A percentile compares a stretch with the other conserved stretches of the same genome.
phyloP scores from a whole-genome alignment of 2,888 invertebrate genomes.

The Patella depressa region DNA sequence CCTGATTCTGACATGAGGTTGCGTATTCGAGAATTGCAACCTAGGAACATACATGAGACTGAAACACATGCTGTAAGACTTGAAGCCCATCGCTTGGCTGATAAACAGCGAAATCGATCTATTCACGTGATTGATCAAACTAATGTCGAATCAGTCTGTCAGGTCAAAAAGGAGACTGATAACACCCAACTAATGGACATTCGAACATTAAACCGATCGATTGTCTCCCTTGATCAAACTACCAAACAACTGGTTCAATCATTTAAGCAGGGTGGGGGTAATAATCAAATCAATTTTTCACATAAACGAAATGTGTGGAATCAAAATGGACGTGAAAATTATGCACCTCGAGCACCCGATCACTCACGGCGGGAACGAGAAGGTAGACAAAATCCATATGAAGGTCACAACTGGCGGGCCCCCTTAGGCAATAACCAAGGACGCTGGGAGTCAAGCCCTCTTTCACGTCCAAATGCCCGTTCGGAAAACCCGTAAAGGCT shows the following conservation, averaged over 20 bases:
- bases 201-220: background rate
- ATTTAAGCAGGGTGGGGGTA: background rate
- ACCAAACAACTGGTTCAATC: background rate
- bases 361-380: no score
- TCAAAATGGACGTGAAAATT: no score
- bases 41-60: background rate
- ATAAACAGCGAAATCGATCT: background rate
- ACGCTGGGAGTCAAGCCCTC: background rate
- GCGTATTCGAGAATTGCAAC: background rate
- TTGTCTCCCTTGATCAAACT: background rate
- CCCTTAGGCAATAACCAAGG: background rate
- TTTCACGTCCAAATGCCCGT: background rate
- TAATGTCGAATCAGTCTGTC: background rate
- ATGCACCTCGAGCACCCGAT: no score
- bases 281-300: no score
- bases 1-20: background rate
- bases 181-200: background rate
- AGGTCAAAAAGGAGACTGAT: background rate
- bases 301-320: no score
- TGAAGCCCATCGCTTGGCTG: background rate
- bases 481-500: background rate
- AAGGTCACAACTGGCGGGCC: no score
- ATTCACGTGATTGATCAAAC: background rate
- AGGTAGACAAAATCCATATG: no score
- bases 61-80: background rate